Evolutionary conservation across 2,888 invertebrate species (phyloP), one percentile per base, ranked within the genome.

Genomic region (Chloroclysta siterata): DNA sequence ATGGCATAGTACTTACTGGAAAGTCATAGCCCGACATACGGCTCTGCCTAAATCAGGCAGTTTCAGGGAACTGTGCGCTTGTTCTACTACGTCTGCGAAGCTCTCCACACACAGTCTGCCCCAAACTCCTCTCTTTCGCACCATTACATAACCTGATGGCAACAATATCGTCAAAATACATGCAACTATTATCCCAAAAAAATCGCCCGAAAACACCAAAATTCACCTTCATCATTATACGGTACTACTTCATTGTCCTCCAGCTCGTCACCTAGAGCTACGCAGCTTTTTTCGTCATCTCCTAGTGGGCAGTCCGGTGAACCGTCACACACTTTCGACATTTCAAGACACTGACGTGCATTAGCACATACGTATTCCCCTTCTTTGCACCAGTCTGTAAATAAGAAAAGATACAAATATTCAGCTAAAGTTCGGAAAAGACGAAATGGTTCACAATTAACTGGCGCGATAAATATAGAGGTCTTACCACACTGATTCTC

Each of bases 261-360:
- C 46, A 93, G 76, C 69, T 93, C 90, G 58, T 94, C 93, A 1
- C 94, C 94, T 51, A 96, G 90, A 15, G 95, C 95, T 6, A 96
- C 95, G 73, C 97, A 97, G 70, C 95, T 95, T 70, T 94, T 94
- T 78, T 97, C 97, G 77, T 97, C 97, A 74, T 96, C 96, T 0
- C 95, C 96, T 33, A 94, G 90, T 0, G 96, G 96, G 80, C 96
- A 97, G 75, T 96, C 96, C 5, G 94, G 93, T 22, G 89, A 83
- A 0, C 96, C 96, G 76, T 97, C 96, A 81, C 97, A 97, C 28
- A 97, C 95, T 72, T 93, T 94, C 0, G 81, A 84, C 78, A 92
- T 93, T 47, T 95, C 94, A 14, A 97, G 93, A 81, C 97, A 97
- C 65, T 94, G 94, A 69, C 94, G 94, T 14, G 95, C 96, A 77